These are phyloP conservation scores for Stercorarius parasiticus DNA, from an alignment of 2,113 vertebrate genomes.

Conservation along the genomic window DNA sequence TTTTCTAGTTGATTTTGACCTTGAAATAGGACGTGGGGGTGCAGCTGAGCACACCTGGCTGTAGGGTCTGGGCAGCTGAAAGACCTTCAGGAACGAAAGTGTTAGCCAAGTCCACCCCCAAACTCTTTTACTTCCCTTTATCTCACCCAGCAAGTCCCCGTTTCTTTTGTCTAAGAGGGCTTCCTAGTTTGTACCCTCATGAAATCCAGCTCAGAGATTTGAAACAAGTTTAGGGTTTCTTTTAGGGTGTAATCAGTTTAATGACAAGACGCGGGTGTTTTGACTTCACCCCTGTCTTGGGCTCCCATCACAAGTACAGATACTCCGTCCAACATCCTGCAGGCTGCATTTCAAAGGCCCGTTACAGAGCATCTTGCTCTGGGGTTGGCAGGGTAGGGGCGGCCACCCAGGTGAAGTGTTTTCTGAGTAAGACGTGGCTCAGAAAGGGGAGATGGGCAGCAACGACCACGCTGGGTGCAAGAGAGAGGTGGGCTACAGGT, in stretches of 20 bases:
- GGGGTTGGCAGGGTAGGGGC: neutral
- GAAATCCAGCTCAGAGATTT: neutral
- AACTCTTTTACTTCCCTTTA: neutral
- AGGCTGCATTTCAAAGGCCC: neutral
- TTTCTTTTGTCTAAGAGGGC: neutral
- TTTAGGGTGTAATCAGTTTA: neutral
- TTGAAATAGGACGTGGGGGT: neutral
- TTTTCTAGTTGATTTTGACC: neutral
- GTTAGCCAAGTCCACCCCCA: neutral
- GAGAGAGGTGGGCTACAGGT: accelerated
- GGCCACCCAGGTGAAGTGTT: neutral
- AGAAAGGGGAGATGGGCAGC: neutral
- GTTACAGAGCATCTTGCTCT: neutral
- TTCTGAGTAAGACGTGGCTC: neutral
- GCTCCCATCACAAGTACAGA: accelerated
- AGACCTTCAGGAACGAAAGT: neutral
- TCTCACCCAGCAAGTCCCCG: accelerated
- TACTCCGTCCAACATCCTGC: neutral
- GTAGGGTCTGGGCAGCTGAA: neutral
- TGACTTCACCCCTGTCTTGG: neutral
- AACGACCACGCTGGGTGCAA: accelerated
- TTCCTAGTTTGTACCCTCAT: neutral
- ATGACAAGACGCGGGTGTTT: accelerated
- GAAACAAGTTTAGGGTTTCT: neutral
- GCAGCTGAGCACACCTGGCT: neutral